Evolutionary conservation across 1,140 invertebrate genomes (phyloP).

Genomic region (Drosophila ficusphila): DNA sequence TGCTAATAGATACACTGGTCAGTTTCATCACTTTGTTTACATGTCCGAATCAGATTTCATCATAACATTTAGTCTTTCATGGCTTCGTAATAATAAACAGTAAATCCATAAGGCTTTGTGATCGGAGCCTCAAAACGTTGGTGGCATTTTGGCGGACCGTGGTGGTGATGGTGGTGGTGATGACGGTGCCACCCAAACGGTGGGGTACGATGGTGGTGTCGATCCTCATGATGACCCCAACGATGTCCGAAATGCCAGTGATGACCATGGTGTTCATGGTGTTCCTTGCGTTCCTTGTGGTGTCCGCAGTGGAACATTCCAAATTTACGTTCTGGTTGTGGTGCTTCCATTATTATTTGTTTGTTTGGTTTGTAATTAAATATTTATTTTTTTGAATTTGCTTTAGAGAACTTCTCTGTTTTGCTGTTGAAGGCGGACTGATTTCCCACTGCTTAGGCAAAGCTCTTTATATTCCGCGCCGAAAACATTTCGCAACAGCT

Average conservation of each 20-base stretch:
- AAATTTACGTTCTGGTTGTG: conserved; percentile 14
- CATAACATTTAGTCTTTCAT: conserved; percentile 21
- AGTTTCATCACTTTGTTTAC: background rate
- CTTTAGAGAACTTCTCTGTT: background rate
- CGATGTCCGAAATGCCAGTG: background rate
- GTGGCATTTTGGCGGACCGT: background rate
- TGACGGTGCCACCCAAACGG: background rate
- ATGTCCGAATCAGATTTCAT: background rate
- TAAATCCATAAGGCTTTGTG: conserved; percentile 4
- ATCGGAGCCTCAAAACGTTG: conserved; percentile 3
- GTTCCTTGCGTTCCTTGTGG: background rate
- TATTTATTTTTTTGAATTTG: background rate
- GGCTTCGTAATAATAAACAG: conserved; percentile 15
- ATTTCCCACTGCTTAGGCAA: background rate
- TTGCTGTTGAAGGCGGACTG: conserved; percentile 6
- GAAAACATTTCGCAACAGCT: background rate
- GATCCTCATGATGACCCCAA: conserved; percentile 11
- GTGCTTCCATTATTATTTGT: background rate
- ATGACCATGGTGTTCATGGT: background rate
- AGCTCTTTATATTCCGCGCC: conserved; percentile 12
- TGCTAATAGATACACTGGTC: too few relatives aligned
- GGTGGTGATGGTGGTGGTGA: background rate
- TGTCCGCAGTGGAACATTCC: background rate
- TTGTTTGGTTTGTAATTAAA: background rate
- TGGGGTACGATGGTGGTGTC: background rate